Base-by-base conservation (phyloP, 2,113 vertebrate genomes). In the Vidua chalybeata region DNA sequence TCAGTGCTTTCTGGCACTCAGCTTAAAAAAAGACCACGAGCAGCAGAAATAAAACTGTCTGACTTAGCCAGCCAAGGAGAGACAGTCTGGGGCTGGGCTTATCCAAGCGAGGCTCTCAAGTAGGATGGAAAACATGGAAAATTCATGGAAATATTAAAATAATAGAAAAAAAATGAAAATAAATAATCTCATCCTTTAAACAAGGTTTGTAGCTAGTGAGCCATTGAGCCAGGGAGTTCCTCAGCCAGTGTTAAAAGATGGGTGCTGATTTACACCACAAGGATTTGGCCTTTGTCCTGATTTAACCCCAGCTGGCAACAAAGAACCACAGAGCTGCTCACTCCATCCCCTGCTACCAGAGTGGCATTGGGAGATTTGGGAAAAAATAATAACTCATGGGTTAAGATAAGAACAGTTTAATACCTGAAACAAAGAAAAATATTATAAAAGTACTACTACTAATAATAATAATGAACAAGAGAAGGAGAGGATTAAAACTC, bases 1-100 rank as follows among this genome's bases (percentile, higher is more conserved):
- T 77, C 75, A 30, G n/a, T 55, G 72, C 77, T 89, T 97, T 68
- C 88, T 83, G 84, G 84, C 54, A 74, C 87, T 87, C 51, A 37
- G 79, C 72, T 92, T 83, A 63, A 87, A 73, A 88, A 87, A 73
- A 72, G 66, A 90, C 84, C 79, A 51, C 0, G 4, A 86, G 63
- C 67, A 89, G 71, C 59, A 92, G 86, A 91, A 97, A 92, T 71
- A 66, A 94, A 95, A 83, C 56, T 86, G 66, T 76, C 61, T 72
- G 66, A 82, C 30, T 80, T 92, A 62, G 20, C n/a, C 61, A 84
- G 37, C 51, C 63, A 87, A 90, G 77, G 87, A 93, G 61, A 80
- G 37, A 84, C 43, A 95, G 66, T 39, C 58, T 93, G 37, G 62
- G 26, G 46, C 54, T 68, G 48, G 81, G n/a, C 52, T 89, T 9